phyloP scores from a whole-genome alignment of 2,797 vertebrate species.

The Anabacerthia variegaticeps region DNA sequence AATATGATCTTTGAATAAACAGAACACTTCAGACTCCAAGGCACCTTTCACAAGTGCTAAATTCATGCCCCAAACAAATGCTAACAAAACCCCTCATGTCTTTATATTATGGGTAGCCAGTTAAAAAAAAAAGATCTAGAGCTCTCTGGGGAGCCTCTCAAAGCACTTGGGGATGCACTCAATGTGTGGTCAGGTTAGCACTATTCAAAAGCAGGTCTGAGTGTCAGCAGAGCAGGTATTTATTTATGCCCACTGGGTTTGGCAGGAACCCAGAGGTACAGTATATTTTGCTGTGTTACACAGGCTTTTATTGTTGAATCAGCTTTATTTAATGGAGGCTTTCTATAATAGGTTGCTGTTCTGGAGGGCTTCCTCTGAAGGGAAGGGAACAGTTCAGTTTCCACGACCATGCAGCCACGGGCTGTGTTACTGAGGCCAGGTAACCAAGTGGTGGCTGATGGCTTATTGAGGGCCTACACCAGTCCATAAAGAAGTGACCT shows the following conservation, averaged over 20 bases:
- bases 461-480: background rate
- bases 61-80: slow-evolving; percentile 11
- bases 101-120: background rate
- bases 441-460: background rate
- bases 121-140: background rate
- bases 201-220: background rate
- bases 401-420: background rate
- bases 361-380: background rate
- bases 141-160: background rate
- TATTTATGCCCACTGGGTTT: slow-evolving; percentile 50
- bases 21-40: slow-evolving; percentile 50
- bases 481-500: background rate
- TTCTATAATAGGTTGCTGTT: slow-evolving; percentile 32
- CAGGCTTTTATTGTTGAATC: slow-evolving; percentile 47
- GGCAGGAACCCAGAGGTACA: slow-evolving; percentile 19
- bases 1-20: background rate
- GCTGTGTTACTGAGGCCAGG: background rate
- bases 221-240: slow-evolving; percentile 37
- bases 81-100: slow-evolving; percentile 20
- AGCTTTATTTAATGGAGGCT: slow-evolving; percentile 40
- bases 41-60: slow-evolving; percentile 44
- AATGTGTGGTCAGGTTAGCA: slow-evolving; percentile 29
- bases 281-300: slow-evolving; percentile 31
- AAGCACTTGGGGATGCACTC: slow-evolving; percentile 5
- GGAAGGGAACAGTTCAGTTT: background rate